Conservation (phyloP, 2,888 invertebrate species). For the Diaprepes abbreviatus region DNA sequence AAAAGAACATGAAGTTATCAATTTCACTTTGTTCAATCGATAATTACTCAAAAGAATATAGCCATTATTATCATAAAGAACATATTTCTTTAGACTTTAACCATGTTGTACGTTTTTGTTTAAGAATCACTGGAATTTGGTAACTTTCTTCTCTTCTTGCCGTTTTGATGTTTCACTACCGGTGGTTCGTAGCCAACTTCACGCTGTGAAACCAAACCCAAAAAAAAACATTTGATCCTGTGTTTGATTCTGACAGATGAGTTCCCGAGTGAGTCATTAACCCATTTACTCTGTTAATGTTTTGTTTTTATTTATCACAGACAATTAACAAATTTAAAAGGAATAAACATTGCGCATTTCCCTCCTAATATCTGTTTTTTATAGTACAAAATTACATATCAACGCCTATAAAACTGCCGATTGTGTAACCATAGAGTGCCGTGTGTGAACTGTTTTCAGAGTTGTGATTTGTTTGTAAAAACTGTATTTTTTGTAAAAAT, state of each 20-base stretch:
- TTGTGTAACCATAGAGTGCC: slow-evolving; percentile 30
- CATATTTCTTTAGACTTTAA: too few species aligned
- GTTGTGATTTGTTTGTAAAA: not conserved
- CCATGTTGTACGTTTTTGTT: too few species aligned
- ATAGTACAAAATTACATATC: slow-evolving; percentile 36
- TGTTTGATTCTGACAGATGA: slow-evolving; percentile 19
- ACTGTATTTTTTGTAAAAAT: slow-evolving; percentile 50
- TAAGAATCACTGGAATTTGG: not conserved
- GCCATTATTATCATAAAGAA: too few species aligned
- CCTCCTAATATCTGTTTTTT: slow-evolving; percentile 6
- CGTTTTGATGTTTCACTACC: not conserved
- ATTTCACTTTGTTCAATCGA: too few species aligned
- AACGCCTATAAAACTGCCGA: slow-evolving; percentile 21
- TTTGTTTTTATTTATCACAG: slow-evolving; percentile 16
- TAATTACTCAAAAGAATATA: too few species aligned
- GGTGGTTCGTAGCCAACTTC: slow-evolving; percentile 13
- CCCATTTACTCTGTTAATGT: slow-evolving; percentile 25
- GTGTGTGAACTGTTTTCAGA: slow-evolving; percentile 13
- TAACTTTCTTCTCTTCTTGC: not conserved
- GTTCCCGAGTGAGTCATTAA: slow-evolving; percentile 24
- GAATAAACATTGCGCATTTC: slow-evolving; percentile 16
- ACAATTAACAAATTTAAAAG: slow-evolving; percentile 17
- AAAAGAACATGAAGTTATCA: too few species aligned
- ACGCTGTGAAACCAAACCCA: slow-evolving; percentile 26
- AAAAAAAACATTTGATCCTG: slow-evolving; percentile 13